A percentile compares a stretch with the other conserved stretches of the same genome.
phyloP scores from a whole-genome alignment of 2,113 vertebrate species.

The Bucco capensis region DNA sequence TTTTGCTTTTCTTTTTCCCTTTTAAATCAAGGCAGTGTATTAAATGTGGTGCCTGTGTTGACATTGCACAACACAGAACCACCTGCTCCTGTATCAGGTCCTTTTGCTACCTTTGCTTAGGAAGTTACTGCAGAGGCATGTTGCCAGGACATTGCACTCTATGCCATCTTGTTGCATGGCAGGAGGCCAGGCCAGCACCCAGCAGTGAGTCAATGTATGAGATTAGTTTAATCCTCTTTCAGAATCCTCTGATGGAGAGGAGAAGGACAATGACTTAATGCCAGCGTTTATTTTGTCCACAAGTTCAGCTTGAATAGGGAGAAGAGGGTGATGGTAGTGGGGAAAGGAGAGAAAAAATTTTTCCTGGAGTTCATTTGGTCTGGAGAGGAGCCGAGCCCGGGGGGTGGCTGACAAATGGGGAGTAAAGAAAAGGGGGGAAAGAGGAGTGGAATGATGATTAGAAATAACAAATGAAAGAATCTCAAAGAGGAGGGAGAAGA shows the following conservation, averaged over 20 bases:
- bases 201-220: conserved; percentile 52
- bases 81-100: not conserved
- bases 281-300: conserved; percentile 68
- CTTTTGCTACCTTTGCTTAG: conserved; percentile 27
- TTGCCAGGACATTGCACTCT: conserved; percentile 42
- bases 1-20: not conserved
- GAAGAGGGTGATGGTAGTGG: not conserved
- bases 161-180: conserved; percentile 5
- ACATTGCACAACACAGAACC: not conserved
- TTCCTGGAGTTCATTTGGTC: conserved; percentile 41
- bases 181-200: conserved; percentile 63
- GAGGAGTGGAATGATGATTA: conserved; percentile 53
- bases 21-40: not conserved
- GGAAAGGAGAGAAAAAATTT: not conserved
- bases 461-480: conserved; percentile 57
- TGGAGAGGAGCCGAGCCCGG: conserved; percentile 59
- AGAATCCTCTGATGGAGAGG: conserved; percentile 28
- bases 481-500: not conserved
- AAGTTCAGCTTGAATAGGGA: conserved; percentile 61
- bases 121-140: conserved; percentile 51
- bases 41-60: conserved; percentile 6
- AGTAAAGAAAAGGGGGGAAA: conserved; percentile 25
- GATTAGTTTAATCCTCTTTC: conserved; percentile 73
- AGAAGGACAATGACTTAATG: conserved; percentile 43
- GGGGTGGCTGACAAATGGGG: not conserved